These are phyloP conservation scores for Ptyas mucosa DNA, from an alignment of 2,113 vertebrate genomes.

Conservation along the genomic window DNA sequence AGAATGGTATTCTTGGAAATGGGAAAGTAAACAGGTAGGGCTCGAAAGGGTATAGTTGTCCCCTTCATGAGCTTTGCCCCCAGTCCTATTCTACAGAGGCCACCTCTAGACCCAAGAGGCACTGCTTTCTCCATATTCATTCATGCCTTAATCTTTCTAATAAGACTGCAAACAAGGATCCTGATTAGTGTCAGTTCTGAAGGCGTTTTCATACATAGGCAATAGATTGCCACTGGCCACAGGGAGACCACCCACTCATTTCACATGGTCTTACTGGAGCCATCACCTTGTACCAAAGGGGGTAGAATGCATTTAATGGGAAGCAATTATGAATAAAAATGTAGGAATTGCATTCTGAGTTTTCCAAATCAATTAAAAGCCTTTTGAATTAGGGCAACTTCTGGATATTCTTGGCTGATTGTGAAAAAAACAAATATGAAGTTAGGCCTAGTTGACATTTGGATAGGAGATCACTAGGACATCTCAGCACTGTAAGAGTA, in stretches of 20 bases:
- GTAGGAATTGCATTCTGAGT: background rate
- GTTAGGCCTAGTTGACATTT: background rate
- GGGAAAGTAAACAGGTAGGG: conserved; percentile 24
- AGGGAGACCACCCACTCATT: conserved; percentile 38
- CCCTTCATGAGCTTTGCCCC: background rate
- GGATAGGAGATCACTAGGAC: background rate
- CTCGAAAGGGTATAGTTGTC: background rate
- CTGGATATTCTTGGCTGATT: background rate
- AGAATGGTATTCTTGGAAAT: conserved; percentile 20
- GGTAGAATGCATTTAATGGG: background rate
- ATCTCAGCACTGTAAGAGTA: background rate
- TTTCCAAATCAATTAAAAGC: background rate
- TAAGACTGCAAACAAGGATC: conserved; percentile 21
- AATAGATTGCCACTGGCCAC: conserved; percentile 15
- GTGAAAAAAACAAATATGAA: background rate
- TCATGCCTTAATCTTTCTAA: conserved; percentile 6
- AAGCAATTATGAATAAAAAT: background rate
- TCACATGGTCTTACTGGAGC: background rate
- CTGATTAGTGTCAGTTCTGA: conserved; percentile 27
- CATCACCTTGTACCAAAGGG: background rate
- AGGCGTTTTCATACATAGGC: conserved; percentile 32
- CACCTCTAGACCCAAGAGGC: conserved; percentile 5
- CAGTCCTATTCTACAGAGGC: background rate
- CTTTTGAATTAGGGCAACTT: background rate
- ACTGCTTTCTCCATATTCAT: conserved; percentile 21